Evolutionary conservation across 2,113 vertebrate species (phyloP).

Genomic region (Lampris megalopsis): DNA sequence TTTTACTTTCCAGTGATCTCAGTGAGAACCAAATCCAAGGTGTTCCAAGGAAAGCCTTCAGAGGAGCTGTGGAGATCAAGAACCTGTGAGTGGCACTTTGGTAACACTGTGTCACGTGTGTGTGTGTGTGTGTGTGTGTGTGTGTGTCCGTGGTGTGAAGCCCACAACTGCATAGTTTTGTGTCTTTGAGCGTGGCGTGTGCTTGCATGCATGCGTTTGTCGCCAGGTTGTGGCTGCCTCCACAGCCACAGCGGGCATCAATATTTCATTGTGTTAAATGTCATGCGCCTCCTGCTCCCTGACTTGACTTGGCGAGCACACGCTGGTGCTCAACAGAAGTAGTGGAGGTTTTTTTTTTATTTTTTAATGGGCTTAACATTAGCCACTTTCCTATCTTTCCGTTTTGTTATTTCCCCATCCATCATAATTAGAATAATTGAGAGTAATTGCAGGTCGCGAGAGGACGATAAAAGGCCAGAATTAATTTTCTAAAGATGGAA

Average conservation of each 20-base stretch:
- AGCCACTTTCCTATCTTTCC: conserved; percentile 50
- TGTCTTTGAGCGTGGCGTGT: conserved; percentile 7
- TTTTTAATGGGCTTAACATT: conserved; percentile 13
- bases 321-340: conserved; percentile 63
- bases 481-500: conserved; percentile 73
- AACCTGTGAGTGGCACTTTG: conserved; percentile 91
- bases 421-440: conserved; percentile 53
- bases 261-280: conserved; percentile 83
- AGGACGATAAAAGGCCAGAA: conserved; percentile 58
- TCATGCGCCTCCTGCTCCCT: conserved; percentile 74
- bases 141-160: too few species aligned
- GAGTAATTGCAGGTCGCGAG: conserved; percentile 65
- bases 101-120: conserved; percentile 16
- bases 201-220: not conserved
- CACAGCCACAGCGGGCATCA: conserved; percentile 67
- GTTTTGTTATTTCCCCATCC: conserved; percentile 56
- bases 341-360: not conserved
- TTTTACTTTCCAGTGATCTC: conserved; percentile 86
- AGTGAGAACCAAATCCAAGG: conserved; percentile 99
- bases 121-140: conserved; percentile 8
- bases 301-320: conserved; percentile 53
- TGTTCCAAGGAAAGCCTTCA: conserved; percentile 96
- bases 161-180: not conserved
- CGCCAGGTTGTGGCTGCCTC: conserved; percentile 52
- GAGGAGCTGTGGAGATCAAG: conserved; percentile 97